Evolutionary conservation across 2,797 vertebrate genomes (phyloP), one percentile per base, ranked within the genome.

Genomic region (Pangasius krempfi): DNA sequence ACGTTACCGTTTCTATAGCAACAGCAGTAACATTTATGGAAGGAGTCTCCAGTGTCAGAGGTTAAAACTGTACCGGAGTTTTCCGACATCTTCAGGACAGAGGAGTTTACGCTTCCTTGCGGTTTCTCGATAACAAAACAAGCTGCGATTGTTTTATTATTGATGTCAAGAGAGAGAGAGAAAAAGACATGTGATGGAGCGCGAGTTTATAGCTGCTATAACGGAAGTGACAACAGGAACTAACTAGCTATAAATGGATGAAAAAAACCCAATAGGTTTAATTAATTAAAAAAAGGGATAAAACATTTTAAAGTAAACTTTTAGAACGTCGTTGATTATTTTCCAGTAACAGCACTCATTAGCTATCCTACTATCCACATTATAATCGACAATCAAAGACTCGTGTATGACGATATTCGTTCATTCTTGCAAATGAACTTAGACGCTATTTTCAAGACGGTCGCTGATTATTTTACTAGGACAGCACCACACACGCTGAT

Each of bases 231-330:
- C 10, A 50, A 50, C 73, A 76, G 12, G 13, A 50, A 76, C 30
- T 30, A 13, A 68, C 37, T 6, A 47, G 4, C 73, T 76, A 76
- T 27, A 75, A 75, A 75, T 2, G 7, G 68, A 37, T 72, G 40
- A 72, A 30, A 13, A 0, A 4, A n/a, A 37, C 33, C 1, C 37
- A 2, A 37, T 0, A 64, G 0, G 3, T n/a, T n/a, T 64, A n/a
- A 16, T 33, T 18, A 33, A 20, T 70, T 20, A 2, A 18, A 37
- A 27, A 13, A 7, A 47, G 25, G 2, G n/a, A n/a, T 14, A 76
- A 76, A 52, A 73, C 37, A 47, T 9, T 47, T 47, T 73, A 13
- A 66, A 76, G 20, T 47, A 47, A 47, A 47, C 44, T 8, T 47
- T 47, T 47, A 47, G 6, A 44, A 72, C 5, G 7, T 9, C 2